Base-by-base conservation (phyloP, 2,113 vertebrate species). In the Scatophagus argus region DNA sequence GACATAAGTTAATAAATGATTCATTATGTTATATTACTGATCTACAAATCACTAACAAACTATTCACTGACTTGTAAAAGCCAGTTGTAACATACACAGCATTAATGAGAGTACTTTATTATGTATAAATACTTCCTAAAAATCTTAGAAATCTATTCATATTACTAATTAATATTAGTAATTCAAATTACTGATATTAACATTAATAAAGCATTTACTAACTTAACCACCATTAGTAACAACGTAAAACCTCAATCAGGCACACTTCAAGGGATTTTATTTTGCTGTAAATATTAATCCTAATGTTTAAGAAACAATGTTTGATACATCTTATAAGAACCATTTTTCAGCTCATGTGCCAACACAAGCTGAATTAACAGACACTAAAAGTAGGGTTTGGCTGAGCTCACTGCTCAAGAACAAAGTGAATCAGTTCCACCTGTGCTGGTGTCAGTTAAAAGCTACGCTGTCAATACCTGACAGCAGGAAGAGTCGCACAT, bases 11-110 rank as follows among this genome's bases (percentile, higher is more conserved):
- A 34, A 16, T 23, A 49, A 5, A 54, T 54, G 0, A 17, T 29
- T 54, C 19, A 71, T 36, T 51, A 8, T 43, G 32, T 54, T 6
- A 17, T 23, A 51, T 51, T 41, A 51, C 34, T 62, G 56, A 73
- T n/a, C n/a, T n/a, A n/a, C n/a, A n/a, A n/a, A n/a, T n/a, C n/a
- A n/a, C n/a, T n/a, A n/a, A n/a, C n/a, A n/a, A n/a, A n/a, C n/a
- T n/a, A n/a, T n/a, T n/a, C n/a, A n/a, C n/a, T n/a, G n/a, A n/a
- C n/a, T n/a, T n/a, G n/a, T n/a, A n/a, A n/a, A n/a, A n/a, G n/a
- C n/a, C n/a, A n/a, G n/a, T n/a, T n/a, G n/a, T n/a, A n/a, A n/a
- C n/a, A n/a, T n/a, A n/a, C n/a, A n/a, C n/a, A n/a, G n/a, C n/a
- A n/a, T n/a, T n/a, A n/a, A n/a, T n/a, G n/a, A n/a, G n/a, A n/a